These are phyloP conservation scores for Ptilonorhynchus violaceus DNA, from an alignment of 2,113 vertebrate species.

Conservation along the genomic window DNA sequence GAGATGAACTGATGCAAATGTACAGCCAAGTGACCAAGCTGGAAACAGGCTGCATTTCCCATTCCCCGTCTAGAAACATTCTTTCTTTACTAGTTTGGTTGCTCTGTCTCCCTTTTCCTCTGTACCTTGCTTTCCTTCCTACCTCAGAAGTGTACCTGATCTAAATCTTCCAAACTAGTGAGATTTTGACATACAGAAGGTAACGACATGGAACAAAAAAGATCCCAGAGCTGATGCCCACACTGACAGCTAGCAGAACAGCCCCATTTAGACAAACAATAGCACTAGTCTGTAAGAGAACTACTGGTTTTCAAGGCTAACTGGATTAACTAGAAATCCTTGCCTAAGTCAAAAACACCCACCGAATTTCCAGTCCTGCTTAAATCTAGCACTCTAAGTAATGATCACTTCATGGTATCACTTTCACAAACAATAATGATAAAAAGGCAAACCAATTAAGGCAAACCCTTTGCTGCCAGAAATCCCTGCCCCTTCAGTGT, in stretches of 20 bases:
- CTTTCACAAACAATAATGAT: background rate
- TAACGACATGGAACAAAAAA: background rate
- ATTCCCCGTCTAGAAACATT: fast-evolving
- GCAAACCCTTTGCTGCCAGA: background rate
- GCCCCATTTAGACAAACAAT: fast-evolving
- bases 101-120: background rate
- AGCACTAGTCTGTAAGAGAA: background rate
- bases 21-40: background rate
- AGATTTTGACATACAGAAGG: background rate
- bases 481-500: background rate
- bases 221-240: background rate
- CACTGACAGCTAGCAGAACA: background rate
- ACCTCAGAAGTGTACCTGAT: background rate
- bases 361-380: background rate
- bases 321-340: background rate
- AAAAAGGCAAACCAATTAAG: background rate
- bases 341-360: background rate
- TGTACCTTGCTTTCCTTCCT: background rate
- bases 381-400: background rate
- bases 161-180: background rate
- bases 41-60: background rate
- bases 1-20: background rate
- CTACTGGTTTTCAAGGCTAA: background rate
- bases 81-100: background rate
- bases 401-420: background rate